Evolutionary conservation across 2,113 vertebrate genomes (phyloP).

Genomic region (Scartelaos histophorus): DNA sequence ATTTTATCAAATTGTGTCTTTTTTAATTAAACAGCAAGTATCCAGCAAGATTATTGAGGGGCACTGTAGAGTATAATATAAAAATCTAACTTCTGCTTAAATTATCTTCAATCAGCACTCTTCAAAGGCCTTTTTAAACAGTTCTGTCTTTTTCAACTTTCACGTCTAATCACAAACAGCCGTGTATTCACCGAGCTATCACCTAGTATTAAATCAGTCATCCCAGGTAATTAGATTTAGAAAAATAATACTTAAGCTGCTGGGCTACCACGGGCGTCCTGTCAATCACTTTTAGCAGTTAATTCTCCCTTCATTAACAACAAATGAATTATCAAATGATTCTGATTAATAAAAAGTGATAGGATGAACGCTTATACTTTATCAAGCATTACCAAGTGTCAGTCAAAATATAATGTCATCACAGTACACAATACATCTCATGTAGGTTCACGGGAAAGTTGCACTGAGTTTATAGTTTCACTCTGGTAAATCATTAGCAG

Average conservation of each 20-base stretch:
- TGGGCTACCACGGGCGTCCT: constrained; percentile 15
- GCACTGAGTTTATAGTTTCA: neutral
- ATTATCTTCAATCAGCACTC: constrained; percentile 5
- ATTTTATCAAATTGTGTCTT: neutral
- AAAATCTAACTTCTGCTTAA: neutral
- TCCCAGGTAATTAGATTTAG: constrained; percentile 41
- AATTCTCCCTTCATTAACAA: constrained; percentile 55
- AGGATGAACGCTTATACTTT: constrained; percentile 19
- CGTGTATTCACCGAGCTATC: constrained; percentile 15
- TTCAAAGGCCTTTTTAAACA: neutral
- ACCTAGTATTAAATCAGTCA: constrained; percentile 22
- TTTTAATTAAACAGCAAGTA: neutral
- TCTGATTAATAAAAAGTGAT: constrained; percentile 26
- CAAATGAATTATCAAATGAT: constrained; percentile 50
- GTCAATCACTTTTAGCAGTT: constrained; percentile 46
- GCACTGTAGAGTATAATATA: neutral
- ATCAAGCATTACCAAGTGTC: constrained; percentile 30
- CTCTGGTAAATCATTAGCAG: constrained; percentile 51
- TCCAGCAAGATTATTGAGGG: neutral
- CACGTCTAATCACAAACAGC: constrained; percentile 5
- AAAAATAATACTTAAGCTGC: constrained; percentile 29
- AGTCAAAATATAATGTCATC: constrained; percentile 17
- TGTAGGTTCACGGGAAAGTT: neutral
- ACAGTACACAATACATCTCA: neutral
- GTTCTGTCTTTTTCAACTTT: neutral